Evolutionary conservation across 1,140 invertebrate species (phyloP), one percentile per base, ranked within the genome.

Genomic region (Meloidogyne floridensis): DNA sequence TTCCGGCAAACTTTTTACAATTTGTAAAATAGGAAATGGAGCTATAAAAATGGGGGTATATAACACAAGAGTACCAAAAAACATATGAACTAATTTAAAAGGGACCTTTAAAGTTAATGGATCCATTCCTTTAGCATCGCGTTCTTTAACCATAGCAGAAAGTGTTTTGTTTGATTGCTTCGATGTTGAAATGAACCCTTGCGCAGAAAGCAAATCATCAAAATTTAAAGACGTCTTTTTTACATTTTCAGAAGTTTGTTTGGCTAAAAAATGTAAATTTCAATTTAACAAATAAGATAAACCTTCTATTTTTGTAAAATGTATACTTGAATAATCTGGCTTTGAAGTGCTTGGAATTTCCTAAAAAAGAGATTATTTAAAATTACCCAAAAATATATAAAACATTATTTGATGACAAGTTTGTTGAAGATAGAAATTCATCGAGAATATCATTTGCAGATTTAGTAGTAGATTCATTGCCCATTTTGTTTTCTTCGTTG

Each of bases 121-220:
- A 81, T 90, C 89, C 82, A 89, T 80, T 13, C 77, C 59, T 75
- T 77, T 86, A 11, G 72, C 72, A 10, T 89, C 86, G 54, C 86
- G 83, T 42, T 59, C 86, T 72, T 82, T 75, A 56, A 56, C 76
- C 83, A 89, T 78, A 51, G 86, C 87, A 54, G 78, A 88, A 65
- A 89, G 75, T 15, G 87, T 84, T 43, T 82, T 47, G 20, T 84
- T 85, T n/a, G 77, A 77, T 54, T 80, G 81, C 53, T 87, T 83
- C n/a, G 74, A 56, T 5, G 77, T 80, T 2, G 83, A 82, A 42
- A 80, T 65, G 54, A 90, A 89, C 13, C 87, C 87, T 32, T 89
- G 87, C 4, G 65, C 65, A 9, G 80, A 51, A 6, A 89, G 85
- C 8, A 89, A 70, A 75, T 89, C 87, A 51, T 87, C 87, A 10